These are phyloP conservation scores for Melanotaenia trifasciata DNA, from an alignment of 2,797 vertebrate species.

Conservation along the genomic window DNA sequence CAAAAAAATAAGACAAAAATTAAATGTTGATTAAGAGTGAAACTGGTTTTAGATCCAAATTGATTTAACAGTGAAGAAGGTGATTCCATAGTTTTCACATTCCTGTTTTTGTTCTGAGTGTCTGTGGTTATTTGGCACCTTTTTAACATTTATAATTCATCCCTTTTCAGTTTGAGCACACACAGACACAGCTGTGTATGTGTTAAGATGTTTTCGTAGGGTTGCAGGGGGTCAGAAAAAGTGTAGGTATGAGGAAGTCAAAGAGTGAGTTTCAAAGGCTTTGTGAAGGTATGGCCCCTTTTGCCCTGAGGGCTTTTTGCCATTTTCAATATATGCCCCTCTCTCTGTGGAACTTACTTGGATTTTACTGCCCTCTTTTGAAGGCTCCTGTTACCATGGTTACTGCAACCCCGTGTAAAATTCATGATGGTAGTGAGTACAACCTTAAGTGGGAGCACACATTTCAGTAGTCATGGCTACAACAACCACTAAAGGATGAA, in stretches of 20 bases:
- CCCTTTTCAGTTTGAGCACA: conserved; percentile 48
- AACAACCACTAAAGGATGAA: conserved; percentile 76
- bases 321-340: conserved; percentile 43
- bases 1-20: conserved; percentile 7
- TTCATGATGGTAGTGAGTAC: conserved; percentile 70
- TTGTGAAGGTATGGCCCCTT: conserved; percentile 44
- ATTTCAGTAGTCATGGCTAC: conserved; percentile 77
- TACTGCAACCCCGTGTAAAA: conserved; percentile 72
- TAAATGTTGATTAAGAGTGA: neutral
- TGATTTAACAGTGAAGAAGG: conserved; percentile 13
- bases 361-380: conserved; percentile 62
- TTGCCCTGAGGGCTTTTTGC: conserved; percentile 35
- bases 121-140: conserved; percentile 39
- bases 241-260: conserved; percentile 47
- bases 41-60: conserved; percentile 22
- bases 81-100: conserved; percentile 13
- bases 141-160: conserved; percentile 58
- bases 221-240: conserved; percentile 31
- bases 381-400: conserved; percentile 74
- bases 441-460: conserved; percentile 74
- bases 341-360: conserved; percentile 58
- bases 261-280: conserved; percentile 53
- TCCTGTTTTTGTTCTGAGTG: conserved; percentile 34
- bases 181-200: conserved; percentile 18
- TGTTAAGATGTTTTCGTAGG: conserved; percentile 39